Evolutionary conservation across 23 tunicate genomes (phyloP), one percentile per base, ranked within the genome.

Genomic region (Ascidia mentula): DNA sequence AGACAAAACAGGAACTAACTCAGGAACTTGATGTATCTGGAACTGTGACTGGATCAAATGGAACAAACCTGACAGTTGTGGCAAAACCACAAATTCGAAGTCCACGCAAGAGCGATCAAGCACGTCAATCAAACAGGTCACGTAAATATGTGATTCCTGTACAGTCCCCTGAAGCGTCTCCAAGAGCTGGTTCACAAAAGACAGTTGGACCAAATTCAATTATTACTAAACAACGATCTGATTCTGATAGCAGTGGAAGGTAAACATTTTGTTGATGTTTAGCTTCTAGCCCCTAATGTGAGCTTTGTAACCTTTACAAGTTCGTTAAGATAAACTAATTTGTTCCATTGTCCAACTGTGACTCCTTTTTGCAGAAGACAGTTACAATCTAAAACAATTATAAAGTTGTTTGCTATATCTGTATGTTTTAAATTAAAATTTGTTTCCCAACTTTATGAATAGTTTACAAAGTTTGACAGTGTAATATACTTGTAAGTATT

Each of bases 11-110:
- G 35, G 98, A 93, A 74, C 87, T 93, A 20, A 77, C 76, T n/a
- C 85, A 82, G 61, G 98, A 88, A 42, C 53, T 93, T 0, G 98
- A 88, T 53, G 38, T 37, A 42, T 72, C 84, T 26, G 37, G 77
- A 5, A 28, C 36, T 2, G 61, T 26, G 18, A 76, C 82, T 15
- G 72, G 45, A 12, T 60, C 87, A 7, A 7, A 34, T 59, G 46
- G 65, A n/a, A 6, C 86, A 13, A 72, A 69, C 45, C 12, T 76
- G 2, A 9, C 65, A 8, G 32, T 74, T 31, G 76, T 77, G 20
- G 60, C 89, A 8, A 93, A 93, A 80, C 98, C 98, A 12, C 98
- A 93, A 40, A 93, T 93, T 36, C 74, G 98, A 17, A 88, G 93
- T 75, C 98, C 98, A 9, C 82, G 92, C 24, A 93, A 93, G 61